Conservation (phyloP, 1,140 invertebrate genomes). For the Radopholus similis region DNA sequence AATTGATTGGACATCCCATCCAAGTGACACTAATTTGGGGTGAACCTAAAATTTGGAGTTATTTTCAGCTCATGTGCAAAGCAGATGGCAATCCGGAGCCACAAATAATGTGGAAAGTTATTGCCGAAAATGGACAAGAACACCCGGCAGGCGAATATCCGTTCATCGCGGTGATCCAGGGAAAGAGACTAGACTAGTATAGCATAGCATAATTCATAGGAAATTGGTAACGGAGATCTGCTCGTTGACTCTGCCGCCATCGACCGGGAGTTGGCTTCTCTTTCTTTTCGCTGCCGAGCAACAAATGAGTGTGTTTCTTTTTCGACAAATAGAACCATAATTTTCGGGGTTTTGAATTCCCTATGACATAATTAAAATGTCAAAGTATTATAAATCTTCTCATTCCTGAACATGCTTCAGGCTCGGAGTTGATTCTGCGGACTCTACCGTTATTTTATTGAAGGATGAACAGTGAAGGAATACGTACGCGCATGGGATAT, state of each 20-base stretch:
- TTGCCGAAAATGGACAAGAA: slow-evolving; percentile 6
- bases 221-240: slow-evolving; percentile 19
- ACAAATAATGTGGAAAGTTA: slow-evolving; percentile 19
- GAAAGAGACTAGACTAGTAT: background rate
- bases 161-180: slow-evolving; percentile 19
- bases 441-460: slow-evolving; percentile 22
- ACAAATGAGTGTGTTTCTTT: background rate
- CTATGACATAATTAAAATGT: too few relatives aligned
- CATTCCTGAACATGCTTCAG: background rate
- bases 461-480: background rate
- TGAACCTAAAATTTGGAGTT: too few relatives aligned
- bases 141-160: slow-evolving; percentile 15
- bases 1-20: slow-evolving; percentile 17
- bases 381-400: too few relatives aligned
- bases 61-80: slow-evolving; percentile 15
- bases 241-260: slow-evolving; percentile 10
- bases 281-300: slow-evolving; percentile 19
- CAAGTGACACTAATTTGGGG: too few relatives aligned
- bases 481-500: background rate
- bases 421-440: slow-evolving; percentile 16
- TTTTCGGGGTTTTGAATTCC: background rate
- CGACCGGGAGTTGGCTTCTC: slow-evolving; percentile 13
- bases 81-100: slow-evolving; percentile 17
- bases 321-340: background rate
- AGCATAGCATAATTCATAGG: background rate